Conservation (phyloP, 2,888 invertebrate genomes). For the Tuberolachnus salignus region DNA sequence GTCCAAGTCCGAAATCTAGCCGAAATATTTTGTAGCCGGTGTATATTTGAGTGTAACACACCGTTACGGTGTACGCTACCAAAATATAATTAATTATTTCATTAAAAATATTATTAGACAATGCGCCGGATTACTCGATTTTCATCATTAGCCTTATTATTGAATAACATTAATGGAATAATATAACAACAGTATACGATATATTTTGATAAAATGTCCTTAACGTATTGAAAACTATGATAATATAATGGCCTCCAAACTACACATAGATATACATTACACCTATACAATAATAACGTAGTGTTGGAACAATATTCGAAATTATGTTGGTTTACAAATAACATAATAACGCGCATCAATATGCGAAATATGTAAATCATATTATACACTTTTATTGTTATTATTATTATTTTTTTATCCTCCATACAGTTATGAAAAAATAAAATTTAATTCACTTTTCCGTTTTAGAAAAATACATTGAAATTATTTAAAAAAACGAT, state of each 20-base stretch:
- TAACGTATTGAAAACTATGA: slow-evolving; percentile 19
- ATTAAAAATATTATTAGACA: not conserved
- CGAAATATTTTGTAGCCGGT: no score
- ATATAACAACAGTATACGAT: slow-evolving; percentile 11
- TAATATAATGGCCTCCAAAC: slow-evolving; percentile 8
- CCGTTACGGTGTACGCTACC: no score
- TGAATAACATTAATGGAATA: not conserved
- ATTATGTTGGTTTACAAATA: not conserved
- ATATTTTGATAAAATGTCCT: slow-evolving; percentile 36
- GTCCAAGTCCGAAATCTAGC: no score
- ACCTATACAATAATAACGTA: not conserved
- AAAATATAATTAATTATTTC: not conserved
- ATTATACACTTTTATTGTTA: no score
- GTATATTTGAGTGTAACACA: no score
- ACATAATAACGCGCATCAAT: not conserved
- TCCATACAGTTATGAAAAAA: no score
- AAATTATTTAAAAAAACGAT: no score
- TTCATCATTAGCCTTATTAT: slow-evolving; percentile 1
- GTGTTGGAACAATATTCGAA: slow-evolving; percentile 14
- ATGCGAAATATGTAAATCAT: no score
- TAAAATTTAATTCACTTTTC: no score
- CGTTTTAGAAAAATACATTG: no score
- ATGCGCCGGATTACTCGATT: not conserved
- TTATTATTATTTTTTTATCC: no score
- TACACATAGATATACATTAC: no score